A percentile compares a stretch with the other conserved stretches of the same genome.
Evolutionary conservation across 2,888 invertebrate genomes (phyloP).

Genomic region (Athripsodes cinereus): DNA sequence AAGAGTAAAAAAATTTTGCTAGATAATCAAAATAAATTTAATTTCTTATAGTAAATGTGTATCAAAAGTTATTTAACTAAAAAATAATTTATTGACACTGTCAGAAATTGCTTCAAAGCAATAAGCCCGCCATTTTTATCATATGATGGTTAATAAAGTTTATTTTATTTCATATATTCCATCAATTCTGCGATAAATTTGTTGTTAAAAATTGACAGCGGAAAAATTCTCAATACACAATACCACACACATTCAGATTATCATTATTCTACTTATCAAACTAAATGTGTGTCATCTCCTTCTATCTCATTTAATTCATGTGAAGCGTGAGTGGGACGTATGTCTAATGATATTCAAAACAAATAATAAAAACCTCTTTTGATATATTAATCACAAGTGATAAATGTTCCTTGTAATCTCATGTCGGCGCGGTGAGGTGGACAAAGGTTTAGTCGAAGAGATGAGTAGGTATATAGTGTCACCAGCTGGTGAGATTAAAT

Average conservation of each 20-base stretch:
- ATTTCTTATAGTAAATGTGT: no score
- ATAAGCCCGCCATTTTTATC: no score
- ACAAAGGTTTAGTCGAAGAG: neutral
- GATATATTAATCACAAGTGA: neutral
- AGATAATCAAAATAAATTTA: no score
- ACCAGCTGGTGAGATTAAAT: no score
- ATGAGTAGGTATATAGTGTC: neutral
- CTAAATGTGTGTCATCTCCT: neutral
- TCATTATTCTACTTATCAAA: neutral
- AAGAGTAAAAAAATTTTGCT: no score
- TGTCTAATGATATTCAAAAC: neutral
- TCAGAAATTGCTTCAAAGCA: no score
- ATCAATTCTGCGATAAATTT: no score
- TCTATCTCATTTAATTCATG: neutral
- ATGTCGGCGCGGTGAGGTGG: neutral
- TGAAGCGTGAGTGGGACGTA: neutral
- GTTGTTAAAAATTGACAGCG: neutral
- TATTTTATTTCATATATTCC: no score
- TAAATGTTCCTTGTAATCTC: neutral
- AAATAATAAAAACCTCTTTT: neutral
- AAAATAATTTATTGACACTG: no score
- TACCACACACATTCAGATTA: neutral
- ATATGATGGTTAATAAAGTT: no score
- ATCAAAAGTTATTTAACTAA: no score
- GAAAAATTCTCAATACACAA: neutral